phyloP scores from a whole-genome alignment of 30 jellyfish, hydroid and myxozoan genomes.

The Aurelia aurita region DNA sequence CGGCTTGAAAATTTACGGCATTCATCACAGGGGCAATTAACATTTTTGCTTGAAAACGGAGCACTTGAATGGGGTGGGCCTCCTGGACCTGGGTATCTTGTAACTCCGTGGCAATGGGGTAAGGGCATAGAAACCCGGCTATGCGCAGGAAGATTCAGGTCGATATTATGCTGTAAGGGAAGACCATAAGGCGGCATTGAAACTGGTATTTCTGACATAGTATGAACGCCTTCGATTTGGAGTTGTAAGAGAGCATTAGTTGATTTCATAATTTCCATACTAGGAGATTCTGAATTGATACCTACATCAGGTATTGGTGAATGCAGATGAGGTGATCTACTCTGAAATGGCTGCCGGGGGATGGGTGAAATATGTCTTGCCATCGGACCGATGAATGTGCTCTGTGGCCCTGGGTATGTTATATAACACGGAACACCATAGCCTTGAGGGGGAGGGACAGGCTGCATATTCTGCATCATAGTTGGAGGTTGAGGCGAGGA shows the following conservation, averaged over 20 bases:
- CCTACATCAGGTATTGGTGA: constrained; percentile 6
- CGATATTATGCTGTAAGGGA: background rate
- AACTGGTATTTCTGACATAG: background rate
- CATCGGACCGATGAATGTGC: constrained; percentile 22
- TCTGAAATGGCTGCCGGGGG: background rate
- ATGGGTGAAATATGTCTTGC: constrained; percentile 30
- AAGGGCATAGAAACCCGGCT: too few relatives aligned
- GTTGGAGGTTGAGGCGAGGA: background rate
- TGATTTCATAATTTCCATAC: background rate
- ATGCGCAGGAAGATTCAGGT: background rate
- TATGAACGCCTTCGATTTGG: background rate
- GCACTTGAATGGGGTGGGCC: constrained; percentile 11
- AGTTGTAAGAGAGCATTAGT: background rate
- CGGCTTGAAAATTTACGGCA: constrained; percentile 12
- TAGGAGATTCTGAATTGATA: constrained; percentile 4
- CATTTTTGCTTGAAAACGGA: constrained; percentile 3
- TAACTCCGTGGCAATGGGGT: too few relatives aligned
- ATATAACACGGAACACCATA: constrained; percentile 14
- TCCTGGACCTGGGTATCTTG: constrained; percentile 18
- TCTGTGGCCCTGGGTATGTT: constrained; percentile 27
- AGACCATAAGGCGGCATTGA: constrained; percentile 17
- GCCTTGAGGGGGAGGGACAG: background rate
- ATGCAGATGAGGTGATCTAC: constrained; percentile 18
- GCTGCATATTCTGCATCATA: background rate
- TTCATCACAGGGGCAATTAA: constrained; percentile 51